These are phyloP conservation scores for Solenopsis invicta DNA, from an alignment of 1,140 invertebrate genomes.

Conservation along the genomic window DNA sequence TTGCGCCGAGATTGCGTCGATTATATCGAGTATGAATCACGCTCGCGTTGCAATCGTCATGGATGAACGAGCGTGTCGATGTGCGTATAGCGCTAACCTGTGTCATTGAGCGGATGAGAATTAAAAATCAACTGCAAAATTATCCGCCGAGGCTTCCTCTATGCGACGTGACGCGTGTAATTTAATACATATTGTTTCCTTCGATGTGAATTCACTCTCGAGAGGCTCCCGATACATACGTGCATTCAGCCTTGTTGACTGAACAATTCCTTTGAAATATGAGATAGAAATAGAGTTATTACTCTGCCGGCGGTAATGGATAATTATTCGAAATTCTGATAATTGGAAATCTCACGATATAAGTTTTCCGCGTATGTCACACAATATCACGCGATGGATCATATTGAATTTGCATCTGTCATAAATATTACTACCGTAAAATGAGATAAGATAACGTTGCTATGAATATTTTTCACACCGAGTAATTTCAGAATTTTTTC, in stretches of 20 bases:
- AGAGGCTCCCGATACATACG: background rate
- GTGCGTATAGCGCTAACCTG: constrained; percentile 49
- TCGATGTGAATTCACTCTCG: constrained; percentile 31
- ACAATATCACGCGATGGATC: background rate
- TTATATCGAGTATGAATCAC: constrained; percentile 65
- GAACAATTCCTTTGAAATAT: constrained; percentile 2
- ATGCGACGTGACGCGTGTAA: constrained; percentile 48
- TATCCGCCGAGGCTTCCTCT: constrained; percentile 37
- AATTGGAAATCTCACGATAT: constrained; percentile 15
- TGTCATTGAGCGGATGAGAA: constrained; percentile 64
- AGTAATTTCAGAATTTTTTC: background rate
- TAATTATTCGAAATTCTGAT: constrained; percentile 46
- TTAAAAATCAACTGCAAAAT: constrained; percentile 38
- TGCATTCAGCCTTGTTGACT: constrained; percentile 31
- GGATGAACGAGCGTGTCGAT: constrained; percentile 55
- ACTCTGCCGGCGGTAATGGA: constrained; percentile 6
- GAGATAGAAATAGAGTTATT: constrained; percentile 35
- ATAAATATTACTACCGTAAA: background rate
- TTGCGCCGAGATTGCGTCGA: constrained; percentile 58
- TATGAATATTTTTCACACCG: background rate
- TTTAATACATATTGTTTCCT: constrained; percentile 60
- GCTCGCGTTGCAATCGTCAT: constrained; percentile 55
- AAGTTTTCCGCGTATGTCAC: constrained; percentile 2
- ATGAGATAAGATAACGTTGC: background rate
- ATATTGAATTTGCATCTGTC: background rate